Conservation (phyloP, 2,888 invertebrate species). For the Oxystoma pomonae region DNA sequence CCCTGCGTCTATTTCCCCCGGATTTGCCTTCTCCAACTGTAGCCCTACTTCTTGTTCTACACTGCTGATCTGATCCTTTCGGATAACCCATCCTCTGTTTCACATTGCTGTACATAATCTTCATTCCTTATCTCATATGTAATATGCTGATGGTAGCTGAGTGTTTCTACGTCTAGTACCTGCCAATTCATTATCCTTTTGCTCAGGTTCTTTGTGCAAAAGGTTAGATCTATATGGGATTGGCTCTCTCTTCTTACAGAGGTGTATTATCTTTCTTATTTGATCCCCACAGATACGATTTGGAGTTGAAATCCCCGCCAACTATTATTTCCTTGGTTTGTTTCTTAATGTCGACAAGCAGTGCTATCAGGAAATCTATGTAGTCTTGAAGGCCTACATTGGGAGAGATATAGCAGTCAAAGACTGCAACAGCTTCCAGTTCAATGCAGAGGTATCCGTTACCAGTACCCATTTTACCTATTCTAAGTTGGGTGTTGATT, state of each 20-base stretch:
- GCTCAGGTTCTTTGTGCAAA: background rate
- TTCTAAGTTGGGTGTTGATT: background rate
- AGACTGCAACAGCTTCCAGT: background rate
- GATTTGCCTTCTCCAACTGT: background rate
- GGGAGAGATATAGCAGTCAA: background rate
- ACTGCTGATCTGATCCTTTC: slow-evolving; percentile 2
- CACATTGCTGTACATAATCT: slow-evolving; percentile 1
- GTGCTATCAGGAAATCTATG: background rate
- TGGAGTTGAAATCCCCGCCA: slow-evolving; percentile 17
- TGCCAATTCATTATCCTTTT: slow-evolving; percentile 4
- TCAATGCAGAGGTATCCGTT: background rate
- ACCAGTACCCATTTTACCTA: background rate
- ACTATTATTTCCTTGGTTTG: slow-evolving; percentile 1
- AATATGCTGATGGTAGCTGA: slow-evolving; percentile 13
- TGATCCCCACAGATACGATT: slow-evolving; percentile 13
- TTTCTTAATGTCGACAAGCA: background rate
- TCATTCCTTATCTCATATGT: slow-evolving; percentile 9
- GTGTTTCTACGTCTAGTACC: slow-evolving; percentile 12
- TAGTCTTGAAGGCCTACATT: background rate
- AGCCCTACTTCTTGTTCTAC: background rate
- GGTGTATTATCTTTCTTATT: slow-evolving; percentile 4
- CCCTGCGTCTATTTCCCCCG: background rate
- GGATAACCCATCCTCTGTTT: background rate
- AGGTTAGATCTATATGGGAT: slow-evolving; percentile 15
- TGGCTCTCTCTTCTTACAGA: background rate